These are phyloP conservation scores for Adelosebastes latens DNA, from an alignment of 2,797 vertebrate species.

Conservation along the genomic window DNA sequence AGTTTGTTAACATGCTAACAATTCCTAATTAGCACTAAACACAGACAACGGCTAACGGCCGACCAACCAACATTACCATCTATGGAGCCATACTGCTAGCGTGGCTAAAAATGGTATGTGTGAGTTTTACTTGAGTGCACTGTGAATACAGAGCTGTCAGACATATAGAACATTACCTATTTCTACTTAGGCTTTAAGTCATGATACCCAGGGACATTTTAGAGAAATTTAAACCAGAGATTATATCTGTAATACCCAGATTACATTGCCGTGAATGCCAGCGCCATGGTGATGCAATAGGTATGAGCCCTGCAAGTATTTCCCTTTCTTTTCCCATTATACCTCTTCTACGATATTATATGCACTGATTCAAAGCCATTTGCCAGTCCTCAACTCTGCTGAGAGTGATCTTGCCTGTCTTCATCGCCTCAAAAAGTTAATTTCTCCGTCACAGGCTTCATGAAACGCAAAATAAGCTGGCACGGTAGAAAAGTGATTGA, in stretches of 20 bases:
- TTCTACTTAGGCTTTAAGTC: constrained; percentile 26
- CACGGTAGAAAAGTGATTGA: constrained; percentile 10
- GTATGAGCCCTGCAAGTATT: constrained; percentile 7
- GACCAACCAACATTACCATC: neutral
- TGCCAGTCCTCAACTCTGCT: constrained; percentile 16
- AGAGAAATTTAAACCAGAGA: constrained; percentile 38
- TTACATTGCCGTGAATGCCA: constrained; percentile 23
- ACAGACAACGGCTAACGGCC: neutral
- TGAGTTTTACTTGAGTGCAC: neutral
- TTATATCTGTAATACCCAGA: constrained; percentile 23
- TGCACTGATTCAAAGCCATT: constrained; percentile 33
- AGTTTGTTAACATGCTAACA: neutral
- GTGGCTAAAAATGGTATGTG: neutral
- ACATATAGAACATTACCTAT: constrained; percentile 12
- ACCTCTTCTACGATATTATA: constrained; percentile 20
- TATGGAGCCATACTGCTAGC: neutral
- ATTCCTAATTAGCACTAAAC: neutral
- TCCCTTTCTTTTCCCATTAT: constrained; percentile 34
- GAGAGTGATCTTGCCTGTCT: constrained; percentile 3
- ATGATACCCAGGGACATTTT: constrained; percentile 28
- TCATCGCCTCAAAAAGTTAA: neutral
- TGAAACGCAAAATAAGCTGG: neutral
- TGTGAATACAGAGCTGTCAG: constrained; percentile 16
- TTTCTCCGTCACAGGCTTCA: constrained; percentile 8
- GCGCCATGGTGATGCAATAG: constrained; percentile 24